Evolutionary conservation across 1,140 invertebrate species (phyloP), one percentile per base, ranked within the genome.

Genomic region (Drosophila santomea): DNA sequence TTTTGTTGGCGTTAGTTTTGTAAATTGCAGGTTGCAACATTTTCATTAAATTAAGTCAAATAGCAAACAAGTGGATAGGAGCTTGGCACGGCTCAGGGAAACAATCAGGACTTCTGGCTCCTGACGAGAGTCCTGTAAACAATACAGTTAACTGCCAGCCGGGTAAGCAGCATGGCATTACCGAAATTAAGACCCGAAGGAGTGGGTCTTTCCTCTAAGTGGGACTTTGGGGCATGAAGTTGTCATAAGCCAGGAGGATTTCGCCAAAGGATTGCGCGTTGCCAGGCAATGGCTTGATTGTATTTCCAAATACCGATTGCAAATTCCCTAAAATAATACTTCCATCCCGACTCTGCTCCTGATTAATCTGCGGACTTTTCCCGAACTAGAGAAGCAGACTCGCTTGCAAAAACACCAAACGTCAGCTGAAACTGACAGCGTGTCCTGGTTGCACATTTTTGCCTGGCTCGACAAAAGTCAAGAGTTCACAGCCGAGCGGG

Each of bases 11-110:
- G 77, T 74, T 84, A 78, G 84, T 78, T 90, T 80, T 84, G 77
- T 80, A 80, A 89, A 89, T 89, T 89, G 85, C 84, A 90, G 77
- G 80, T 80, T 89, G 85, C 85, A 89, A 89, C 85, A 85, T 89
- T 89, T 89, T 89, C 84, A 90, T 89, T 89, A 89, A 84, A 90
- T 80, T 90, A 78, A 89, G 80, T 83, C 80, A 83, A 89, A 84
- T 72, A 83, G 78, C 85, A 84, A 90, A 78, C 74, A 75, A 68
- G 63, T 23, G 52, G 41, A 38, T 51, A 81, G 64, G 39, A 76
- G 74, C 54, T 17, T 25, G 32, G 52, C 32, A 71, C n/a, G 52
- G 54, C 59, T 23, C 57, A 7, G 48, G 57, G 48, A 78, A 90
- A 84, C 77, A 88, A 84, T 80, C 76, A 74, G 62, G 52, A 20